Evolutionary conservation across 1,140 invertebrate genomes (phyloP).

Genomic region (Drosophila persimilis): DNA sequence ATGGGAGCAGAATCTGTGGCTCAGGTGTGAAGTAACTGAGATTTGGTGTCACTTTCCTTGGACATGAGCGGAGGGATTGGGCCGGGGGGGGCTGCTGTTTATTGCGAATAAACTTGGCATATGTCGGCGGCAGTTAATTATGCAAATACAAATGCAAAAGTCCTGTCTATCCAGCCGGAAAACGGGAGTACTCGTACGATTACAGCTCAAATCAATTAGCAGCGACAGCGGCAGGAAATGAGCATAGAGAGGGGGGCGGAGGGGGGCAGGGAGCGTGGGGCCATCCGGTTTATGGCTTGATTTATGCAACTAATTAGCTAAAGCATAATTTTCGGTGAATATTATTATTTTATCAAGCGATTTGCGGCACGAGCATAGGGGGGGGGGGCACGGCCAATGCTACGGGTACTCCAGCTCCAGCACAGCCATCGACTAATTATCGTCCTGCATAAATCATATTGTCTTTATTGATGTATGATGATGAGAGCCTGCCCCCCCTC

Average conservation of each 20-base stretch:
- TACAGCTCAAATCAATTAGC: conserved; percentile 74
- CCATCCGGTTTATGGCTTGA: conserved; percentile 65
- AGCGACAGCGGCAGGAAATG: conserved; percentile 19
- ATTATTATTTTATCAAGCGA: conserved; percentile 54
- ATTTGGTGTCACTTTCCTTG: conserved; percentile 12
- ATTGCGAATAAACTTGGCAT: conserved; percentile 44
- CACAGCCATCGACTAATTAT: conserved; percentile 35
- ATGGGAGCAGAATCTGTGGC: conserved; percentile 19
- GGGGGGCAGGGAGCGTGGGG: background rate
- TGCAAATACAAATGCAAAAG: conserved; percentile 72
- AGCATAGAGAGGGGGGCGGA: background rate
- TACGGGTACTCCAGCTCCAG: background rate
- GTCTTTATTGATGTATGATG: conserved; percentile 16
- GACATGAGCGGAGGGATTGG: background rate
- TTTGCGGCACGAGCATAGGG: background rate
- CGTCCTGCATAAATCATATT: conserved; percentile 44
- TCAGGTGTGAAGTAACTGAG: conserved; percentile 42
- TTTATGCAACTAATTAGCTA: conserved; percentile 76
- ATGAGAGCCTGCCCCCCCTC: background rate
- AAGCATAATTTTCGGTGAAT: conserved; percentile 32
- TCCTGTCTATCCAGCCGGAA: conserved; percentile 46
- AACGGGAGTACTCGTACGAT: conserved; percentile 47
- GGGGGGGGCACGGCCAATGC: background rate
- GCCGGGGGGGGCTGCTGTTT: conserved; percentile 1
- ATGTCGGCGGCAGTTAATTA: conserved; percentile 61